Percentiles rank a stretch among this genome's conserved stretches.
Conservation (phyloP, 2,797 vertebrate species). For the Anguilla anguilla region DNA sequence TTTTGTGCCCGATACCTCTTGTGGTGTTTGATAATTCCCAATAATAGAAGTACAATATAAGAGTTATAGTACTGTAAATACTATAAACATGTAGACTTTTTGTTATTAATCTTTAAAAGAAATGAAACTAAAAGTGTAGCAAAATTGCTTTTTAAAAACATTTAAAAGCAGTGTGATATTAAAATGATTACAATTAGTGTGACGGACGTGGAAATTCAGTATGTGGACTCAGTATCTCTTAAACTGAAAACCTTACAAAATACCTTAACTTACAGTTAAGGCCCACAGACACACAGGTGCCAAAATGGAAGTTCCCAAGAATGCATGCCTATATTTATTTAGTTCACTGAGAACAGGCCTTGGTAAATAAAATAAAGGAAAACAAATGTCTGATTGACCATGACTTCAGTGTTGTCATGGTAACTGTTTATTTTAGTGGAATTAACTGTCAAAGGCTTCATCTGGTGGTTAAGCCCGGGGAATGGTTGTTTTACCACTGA, state of each 20-base stretch:
- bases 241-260: not conserved
- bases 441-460: conserved; percentile 3
- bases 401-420: conserved; percentile 17
- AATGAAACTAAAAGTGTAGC: not conserved
- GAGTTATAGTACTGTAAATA: not conserved
- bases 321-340: not conserved
- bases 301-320: not conserved
- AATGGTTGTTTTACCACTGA: not conserved
- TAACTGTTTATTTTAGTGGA: conserved; percentile 11
- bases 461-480: not conserved
- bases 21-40: not conserved
- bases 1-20: not conserved
- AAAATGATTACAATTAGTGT: not conserved
- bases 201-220: not conserved
- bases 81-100: not conserved
- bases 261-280: not conserved
- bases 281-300: not conserved
- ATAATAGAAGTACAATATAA: not conserved
- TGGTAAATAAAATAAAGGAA: not conserved
- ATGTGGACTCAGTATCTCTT: not conserved
- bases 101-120: not conserved
- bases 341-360: not conserved
- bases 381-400: conserved; percentile 7
- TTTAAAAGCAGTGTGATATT: not conserved
- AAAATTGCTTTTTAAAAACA: too few relatives aligned